These are phyloP conservation scores for Parelbella ahira DNA, from an alignment of 2,888 invertebrate genomes.

Conservation along the genomic window DNA sequence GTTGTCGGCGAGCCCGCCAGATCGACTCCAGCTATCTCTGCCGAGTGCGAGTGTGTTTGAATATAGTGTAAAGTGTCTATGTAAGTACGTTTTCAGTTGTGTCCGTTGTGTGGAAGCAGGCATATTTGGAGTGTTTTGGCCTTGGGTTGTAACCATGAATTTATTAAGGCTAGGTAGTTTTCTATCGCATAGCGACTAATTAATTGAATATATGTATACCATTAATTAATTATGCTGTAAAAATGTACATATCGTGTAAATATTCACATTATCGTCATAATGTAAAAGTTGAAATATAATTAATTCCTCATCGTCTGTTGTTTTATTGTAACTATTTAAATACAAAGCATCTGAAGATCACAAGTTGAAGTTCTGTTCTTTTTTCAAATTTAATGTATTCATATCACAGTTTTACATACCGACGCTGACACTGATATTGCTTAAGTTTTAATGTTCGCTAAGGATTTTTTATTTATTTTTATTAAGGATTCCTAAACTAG, in stretches of 20 bases:
- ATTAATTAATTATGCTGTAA: constrained; percentile 45
- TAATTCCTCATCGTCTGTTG: constrained; percentile 29
- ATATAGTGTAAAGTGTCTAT: constrained; percentile 19
- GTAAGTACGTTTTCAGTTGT: constrained; percentile 16
- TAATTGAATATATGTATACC: constrained; percentile 61
- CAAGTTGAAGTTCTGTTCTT: no score
- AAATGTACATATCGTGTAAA: constrained; percentile 79
- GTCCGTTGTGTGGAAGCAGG: constrained; percentile 11
- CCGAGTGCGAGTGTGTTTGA: constrained; percentile 18
- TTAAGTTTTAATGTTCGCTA: no score
- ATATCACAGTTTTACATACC: no score
- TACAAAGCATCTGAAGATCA: no score
- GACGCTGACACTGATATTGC: no score
- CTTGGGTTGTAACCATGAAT: constrained; percentile 72
- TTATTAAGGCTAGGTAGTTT: constrained; percentile 66
- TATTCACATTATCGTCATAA: constrained; percentile 64
- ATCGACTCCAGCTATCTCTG: constrained; percentile 25
- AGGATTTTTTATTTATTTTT: no score
- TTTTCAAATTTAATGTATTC: no score
- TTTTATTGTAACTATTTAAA: no score
- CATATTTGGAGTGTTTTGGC: constrained; percentile 45
- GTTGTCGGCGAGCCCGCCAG: constrained; percentile 32
- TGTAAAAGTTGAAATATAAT: constrained; percentile 67
- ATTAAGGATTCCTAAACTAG: no score
- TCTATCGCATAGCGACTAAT: constrained; percentile 65